Conservation (phyloP, 2,113 vertebrate species). For the Seriola aureovittata region DNA sequence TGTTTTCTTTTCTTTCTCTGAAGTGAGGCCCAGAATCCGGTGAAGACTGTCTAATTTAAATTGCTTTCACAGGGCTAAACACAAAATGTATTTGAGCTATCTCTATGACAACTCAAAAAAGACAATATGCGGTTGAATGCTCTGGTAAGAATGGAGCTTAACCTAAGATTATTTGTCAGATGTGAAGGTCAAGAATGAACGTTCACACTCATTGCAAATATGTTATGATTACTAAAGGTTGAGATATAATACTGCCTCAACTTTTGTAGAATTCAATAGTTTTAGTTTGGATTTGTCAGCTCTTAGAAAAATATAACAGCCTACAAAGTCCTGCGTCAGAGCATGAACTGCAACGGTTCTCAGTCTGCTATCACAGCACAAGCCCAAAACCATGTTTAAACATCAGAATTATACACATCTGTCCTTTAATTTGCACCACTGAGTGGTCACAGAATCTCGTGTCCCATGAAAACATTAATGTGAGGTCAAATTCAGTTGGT, state of each 20-base stretch:
- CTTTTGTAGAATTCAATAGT: not conserved
- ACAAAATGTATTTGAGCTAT: too few species aligned
- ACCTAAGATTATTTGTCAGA: too few species aligned
- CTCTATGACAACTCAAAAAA: too few species aligned
- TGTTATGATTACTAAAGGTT: not conserved
- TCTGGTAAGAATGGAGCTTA: too few species aligned
- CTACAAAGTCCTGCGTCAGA: not conserved
- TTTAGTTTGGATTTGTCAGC: not conserved
- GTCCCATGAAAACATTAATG: slow-evolving; percentile 28
- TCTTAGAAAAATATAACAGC: not conserved
- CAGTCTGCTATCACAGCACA: not conserved
- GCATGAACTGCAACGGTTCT: not conserved
- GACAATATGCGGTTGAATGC: too few species aligned
- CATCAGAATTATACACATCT: not conserved
- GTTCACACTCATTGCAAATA: not conserved
- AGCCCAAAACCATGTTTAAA: slow-evolving; percentile 8
- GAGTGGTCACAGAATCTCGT: not conserved
- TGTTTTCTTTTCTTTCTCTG: too few species aligned
- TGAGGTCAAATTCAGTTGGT: slow-evolving; percentile 10
- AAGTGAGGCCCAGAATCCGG: too few species aligned
- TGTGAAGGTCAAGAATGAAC: too few species aligned
- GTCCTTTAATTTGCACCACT: not conserved
- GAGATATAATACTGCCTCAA: not conserved
- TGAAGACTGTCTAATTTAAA: too few species aligned
- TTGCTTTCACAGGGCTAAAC: too few species aligned